Evolutionary conservation across 2,888 invertebrate genomes (phyloP), one percentile per base, ranked within the genome.

Genomic region (Syrphus vitripennis): DNA sequence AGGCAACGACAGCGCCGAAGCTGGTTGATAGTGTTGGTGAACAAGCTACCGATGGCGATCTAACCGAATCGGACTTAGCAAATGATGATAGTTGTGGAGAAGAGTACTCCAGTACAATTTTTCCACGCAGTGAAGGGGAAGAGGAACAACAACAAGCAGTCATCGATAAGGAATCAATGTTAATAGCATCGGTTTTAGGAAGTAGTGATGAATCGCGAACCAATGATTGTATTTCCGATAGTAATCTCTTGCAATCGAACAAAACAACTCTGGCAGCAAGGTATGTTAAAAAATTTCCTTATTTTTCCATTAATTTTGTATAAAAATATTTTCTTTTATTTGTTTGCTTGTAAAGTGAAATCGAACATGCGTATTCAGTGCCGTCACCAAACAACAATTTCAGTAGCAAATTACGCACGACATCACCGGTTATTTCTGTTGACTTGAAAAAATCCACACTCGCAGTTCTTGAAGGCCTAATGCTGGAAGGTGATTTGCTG

Each of bases 401-500:
- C 9, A 14, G 12, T 4, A 31, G 0, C 24, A 42, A 65, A 21
- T 48, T 19, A 2, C 53, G 65, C 9, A 61, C 71, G 6, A 59
- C 83, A 12, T 79, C 88, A 6, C 84, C 88, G 9, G 82, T 24
- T 53, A 75, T 88, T 10, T 63, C 88, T 26, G 87, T 90, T 37
- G 90, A 90, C 82, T 89, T 94, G 61, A 91, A 91, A 79, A 91
- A 92, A 31, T 90, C 91, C 3, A 90, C 92, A 3, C 89, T 91
- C 34, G 92, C 93, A 71, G 92, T 93, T 87, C 91, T 98, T 12
- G 97, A 97, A 89, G 96, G 97, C 80, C 93, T 98, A 55, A 95
- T 98, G 95, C 95, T 98, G 94, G 98, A 98, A 91, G 98, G 98
- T 0, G 98, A 98, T 91, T 92, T 98, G 71, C 93, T 98, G 6